A percentile compares a stretch with the other conserved stretches of the same genome.
These are phyloP conservation scores for Agriopis leucophaearia DNA, from an alignment of 2,888 invertebrate genomes.

Conservation along the genomic window DNA sequence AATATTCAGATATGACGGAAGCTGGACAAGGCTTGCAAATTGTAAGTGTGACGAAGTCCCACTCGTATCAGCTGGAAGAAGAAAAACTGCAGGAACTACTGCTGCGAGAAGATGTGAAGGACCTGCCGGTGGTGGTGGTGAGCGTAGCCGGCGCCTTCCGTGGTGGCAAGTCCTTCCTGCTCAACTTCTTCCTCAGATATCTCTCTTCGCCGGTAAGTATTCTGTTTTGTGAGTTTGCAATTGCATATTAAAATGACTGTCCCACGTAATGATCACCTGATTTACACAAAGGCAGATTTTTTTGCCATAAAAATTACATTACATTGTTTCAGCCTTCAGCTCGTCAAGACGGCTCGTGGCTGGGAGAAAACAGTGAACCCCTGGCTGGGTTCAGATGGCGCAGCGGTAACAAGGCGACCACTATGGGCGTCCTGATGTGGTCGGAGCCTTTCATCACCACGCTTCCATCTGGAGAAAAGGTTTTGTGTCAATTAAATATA, in stretches of 20 bases:
- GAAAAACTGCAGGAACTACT: constrained; percentile 39
- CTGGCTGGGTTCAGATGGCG: constrained; percentile 94
- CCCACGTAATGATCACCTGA: too few species aligned
- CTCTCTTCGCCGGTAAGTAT: constrained; percentile 46
- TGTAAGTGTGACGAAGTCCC: constrained; percentile 32
- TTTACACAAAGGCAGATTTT: too few species aligned
- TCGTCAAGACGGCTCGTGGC: constrained; percentile 39
- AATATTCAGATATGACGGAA: constrained; percentile 28
- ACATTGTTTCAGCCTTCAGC: constrained; percentile 26
- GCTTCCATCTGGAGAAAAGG: constrained; percentile 80
- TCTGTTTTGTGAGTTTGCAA: too few species aligned
- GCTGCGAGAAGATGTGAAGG: constrained; percentile 43
- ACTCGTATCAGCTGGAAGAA: constrained; percentile 40
- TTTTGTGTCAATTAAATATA: neutral
- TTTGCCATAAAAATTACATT: neutral
- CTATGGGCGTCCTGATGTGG: constrained; percentile 40
- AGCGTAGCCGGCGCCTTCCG: constrained; percentile 54
- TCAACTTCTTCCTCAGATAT: too few species aligned
- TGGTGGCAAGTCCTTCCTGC: constrained; percentile 54
- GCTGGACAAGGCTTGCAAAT: constrained; percentile 33
- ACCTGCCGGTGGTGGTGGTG: constrained; percentile 50
- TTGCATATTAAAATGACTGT: too few species aligned
- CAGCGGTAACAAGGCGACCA: constrained; percentile 85
- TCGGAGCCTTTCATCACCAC: constrained; percentile 61
- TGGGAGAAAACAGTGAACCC: constrained; percentile 28